Percentiles rank a stretch among this genome's conserved stretches.
These are phyloP conservation scores for Carassius gibelio DNA, from an alignment of 2,113 vertebrate genomes.

Conservation along the genomic window DNA sequence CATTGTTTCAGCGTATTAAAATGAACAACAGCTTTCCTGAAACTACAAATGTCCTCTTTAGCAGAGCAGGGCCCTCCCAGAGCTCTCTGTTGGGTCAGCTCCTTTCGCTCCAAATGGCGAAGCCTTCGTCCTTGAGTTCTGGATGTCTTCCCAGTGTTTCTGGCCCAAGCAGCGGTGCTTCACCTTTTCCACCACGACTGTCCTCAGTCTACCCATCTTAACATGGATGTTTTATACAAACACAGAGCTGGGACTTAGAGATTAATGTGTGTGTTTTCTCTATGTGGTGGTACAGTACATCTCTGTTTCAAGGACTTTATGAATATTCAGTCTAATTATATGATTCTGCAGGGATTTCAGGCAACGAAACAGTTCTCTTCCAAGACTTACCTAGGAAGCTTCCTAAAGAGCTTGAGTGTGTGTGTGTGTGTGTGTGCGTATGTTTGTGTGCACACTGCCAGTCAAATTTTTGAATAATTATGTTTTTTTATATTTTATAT, in stretches of 20 bases:
- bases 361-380: background rate
- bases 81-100: constrained; percentile 40
- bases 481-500: no score
- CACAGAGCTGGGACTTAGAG: background rate
- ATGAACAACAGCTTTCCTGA: constrained; percentile 16
- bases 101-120: constrained; percentile 32
- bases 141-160: constrained; percentile 41
- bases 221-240: background rate
- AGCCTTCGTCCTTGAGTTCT: constrained; percentile 40
- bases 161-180: constrained; percentile 21
- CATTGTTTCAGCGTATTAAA: constrained; percentile 26
- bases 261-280: background rate
- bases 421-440: no score
- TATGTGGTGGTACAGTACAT: no score
- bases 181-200: background rate
- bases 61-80: constrained; percentile 15
- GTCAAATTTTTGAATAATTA: no score
- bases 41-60: constrained; percentile 46
- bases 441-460: no score
- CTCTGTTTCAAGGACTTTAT: background rate
- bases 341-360: background rate
- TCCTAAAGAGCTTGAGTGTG: no score
- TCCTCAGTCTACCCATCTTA: background rate
- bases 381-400: background rate
- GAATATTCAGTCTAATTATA: constrained; percentile 1